Evolutionary conservation across 2,888 invertebrate genomes (phyloP).

Genomic region (Oxyscelio sp.): DNA sequence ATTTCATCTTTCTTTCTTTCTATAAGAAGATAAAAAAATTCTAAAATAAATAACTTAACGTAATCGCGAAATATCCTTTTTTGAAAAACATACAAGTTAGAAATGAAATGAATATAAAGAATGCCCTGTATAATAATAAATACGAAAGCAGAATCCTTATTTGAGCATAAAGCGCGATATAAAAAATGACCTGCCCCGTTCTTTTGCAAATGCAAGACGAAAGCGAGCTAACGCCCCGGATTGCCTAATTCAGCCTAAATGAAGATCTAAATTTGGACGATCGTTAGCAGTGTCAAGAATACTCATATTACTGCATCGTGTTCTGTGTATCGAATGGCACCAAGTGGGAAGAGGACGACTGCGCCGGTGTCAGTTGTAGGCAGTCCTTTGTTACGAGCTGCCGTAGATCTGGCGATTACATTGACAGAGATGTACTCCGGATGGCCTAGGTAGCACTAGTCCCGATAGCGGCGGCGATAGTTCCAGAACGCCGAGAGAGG

Average conservation of each 20-base stretch:
- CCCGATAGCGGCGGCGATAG: constrained; percentile 67
- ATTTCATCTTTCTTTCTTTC: too few species aligned
- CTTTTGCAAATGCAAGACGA: too few species aligned
- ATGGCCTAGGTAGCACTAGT: constrained; percentile 66
- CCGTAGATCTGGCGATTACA: constrained; percentile 72
- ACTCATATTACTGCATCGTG: constrained; percentile 51
- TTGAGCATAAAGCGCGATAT: too few species aligned
- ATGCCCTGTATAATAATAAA: too few species aligned
- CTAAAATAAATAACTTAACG: too few species aligned
- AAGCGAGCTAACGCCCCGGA: too few species aligned
- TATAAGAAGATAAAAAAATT: too few species aligned
- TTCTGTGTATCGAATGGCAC: constrained; percentile 32
- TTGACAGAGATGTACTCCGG: constrained; percentile 74
- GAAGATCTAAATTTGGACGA: constrained; percentile 43
- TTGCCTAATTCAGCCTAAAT: constrained; percentile 15
- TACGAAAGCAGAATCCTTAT: too few species aligned
- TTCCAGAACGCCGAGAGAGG: constrained; percentile 81
- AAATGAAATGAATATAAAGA: too few species aligned
- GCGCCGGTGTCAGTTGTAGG: constrained; percentile 51
- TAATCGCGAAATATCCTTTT: too few species aligned
- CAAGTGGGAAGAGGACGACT: constrained; percentile 36
- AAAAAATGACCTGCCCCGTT: too few species aligned
- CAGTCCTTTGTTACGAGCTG: constrained; percentile 53
- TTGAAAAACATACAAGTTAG: too few species aligned
- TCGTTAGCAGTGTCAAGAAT: constrained; percentile 60